These are phyloP conservation scores for Trilocha varians DNA, from an alignment of 2,888 invertebrate genomes.

Conservation along the genomic window DNA sequence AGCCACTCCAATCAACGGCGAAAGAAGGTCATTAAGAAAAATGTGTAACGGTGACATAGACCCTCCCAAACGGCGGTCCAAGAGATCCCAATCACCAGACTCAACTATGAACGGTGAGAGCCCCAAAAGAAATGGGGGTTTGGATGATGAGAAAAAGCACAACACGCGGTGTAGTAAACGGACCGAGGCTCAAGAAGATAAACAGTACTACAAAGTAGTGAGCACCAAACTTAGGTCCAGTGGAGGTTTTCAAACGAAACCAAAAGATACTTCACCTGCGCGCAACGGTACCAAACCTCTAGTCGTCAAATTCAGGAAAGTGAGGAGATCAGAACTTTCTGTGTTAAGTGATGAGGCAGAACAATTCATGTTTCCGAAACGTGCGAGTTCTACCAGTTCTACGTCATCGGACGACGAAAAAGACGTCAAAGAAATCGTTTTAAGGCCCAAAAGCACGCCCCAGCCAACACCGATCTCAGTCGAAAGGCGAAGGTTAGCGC, in stretches of 20 bases:
- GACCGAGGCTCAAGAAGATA: slow-evolving; percentile 35
- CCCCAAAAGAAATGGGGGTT: slow-evolving; percentile 40
- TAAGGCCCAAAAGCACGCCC: slow-evolving; percentile 52
- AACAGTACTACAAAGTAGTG: slow-evolving; percentile 81
- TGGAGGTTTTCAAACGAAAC: slow-evolving; percentile 47
- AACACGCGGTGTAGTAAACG: slow-evolving; percentile 49
- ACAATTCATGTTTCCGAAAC: slow-evolving; percentile 87
- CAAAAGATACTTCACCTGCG: slow-evolving; percentile 53
- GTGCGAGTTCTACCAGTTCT: slow-evolving; percentile 72
- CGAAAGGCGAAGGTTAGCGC: slow-evolving; percentile 49
- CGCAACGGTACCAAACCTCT: slow-evolving; percentile 72
- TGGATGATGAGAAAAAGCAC: slow-evolving; percentile 45
- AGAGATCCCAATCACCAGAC: slow-evolving; percentile 44
- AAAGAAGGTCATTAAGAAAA: slow-evolving; percentile 48
- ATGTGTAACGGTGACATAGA: slow-evolving; percentile 53
- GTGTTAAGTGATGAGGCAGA: slow-evolving; percentile 88
- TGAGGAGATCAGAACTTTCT: slow-evolving; percentile 81
- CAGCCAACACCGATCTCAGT: slow-evolving; percentile 37
- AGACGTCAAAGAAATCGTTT: slow-evolving; percentile 33
- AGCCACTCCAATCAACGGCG: slow-evolving; percentile 57
- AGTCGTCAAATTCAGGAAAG: slow-evolving; percentile 83
- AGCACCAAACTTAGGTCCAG: slow-evolving; percentile 79
- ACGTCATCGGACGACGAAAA: slow-evolving; percentile 75
- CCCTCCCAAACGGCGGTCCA: slow-evolving; percentile 32
- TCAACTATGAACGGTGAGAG: slow-evolving; percentile 39